Evolutionary conservation across 2,797 vertebrate genomes (phyloP).

Genomic region (Dermochelys coriacea): DNA sequence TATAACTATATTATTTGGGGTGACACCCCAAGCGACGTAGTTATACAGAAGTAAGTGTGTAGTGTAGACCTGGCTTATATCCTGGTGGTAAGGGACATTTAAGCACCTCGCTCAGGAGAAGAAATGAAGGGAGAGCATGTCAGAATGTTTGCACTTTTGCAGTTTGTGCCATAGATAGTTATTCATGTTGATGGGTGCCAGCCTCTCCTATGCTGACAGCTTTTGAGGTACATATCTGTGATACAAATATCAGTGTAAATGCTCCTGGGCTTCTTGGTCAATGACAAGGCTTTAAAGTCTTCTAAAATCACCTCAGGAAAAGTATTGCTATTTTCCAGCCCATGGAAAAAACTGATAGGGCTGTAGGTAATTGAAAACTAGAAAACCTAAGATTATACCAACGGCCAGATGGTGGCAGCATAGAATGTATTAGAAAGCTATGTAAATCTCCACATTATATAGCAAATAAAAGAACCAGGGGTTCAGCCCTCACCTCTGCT

Average conservation of each 20-base stretch:
- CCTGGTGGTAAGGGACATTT: background rate
- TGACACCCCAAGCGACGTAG: no score
- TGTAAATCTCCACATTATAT: conserved; percentile 25
- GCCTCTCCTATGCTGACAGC: no score
- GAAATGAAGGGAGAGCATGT: background rate
- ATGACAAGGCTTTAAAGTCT: background rate
- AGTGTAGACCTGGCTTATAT: background rate
- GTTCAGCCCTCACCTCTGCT: background rate
- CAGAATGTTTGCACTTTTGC: background rate
- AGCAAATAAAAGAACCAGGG: background rate
- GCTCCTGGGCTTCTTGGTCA: background rate
- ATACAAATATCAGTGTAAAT: background rate
- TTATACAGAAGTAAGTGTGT: background rate
- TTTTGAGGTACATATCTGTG: background rate
- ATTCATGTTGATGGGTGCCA: background rate
- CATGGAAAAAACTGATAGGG: background rate
- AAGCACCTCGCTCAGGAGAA: background rate
- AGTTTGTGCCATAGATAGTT: background rate
- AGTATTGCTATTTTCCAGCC: background rate
- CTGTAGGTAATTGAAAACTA: background rate
- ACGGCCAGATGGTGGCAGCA: conserved; percentile 80
- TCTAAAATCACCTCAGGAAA: background rate
- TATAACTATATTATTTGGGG: background rate
- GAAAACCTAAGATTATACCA: conserved; percentile 39
- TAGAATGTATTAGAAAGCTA: conserved; percentile 63